Evolutionary conservation across 2,888 invertebrate species (phyloP).

Genomic region (Macrosoma leucophasiata): DNA sequence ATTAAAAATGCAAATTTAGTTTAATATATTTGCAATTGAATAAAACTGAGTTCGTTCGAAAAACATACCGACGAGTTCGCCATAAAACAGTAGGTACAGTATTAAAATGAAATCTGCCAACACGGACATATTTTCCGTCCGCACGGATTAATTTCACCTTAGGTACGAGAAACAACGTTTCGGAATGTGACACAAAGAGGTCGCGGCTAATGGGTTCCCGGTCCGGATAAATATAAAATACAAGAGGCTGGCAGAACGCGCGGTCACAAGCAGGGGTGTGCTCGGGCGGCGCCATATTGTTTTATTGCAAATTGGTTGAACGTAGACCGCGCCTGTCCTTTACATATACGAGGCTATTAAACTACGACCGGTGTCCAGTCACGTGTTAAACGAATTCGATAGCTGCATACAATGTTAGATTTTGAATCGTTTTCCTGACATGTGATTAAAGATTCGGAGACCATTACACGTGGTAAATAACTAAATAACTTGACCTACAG

Average conservation of each 20-base stretch:
- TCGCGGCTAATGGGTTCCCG: constrained; percentile 46
- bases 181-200: constrained; percentile 47
- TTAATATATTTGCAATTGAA: no score
- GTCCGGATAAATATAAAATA: constrained; percentile 41
- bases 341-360: constrained; percentile 74
- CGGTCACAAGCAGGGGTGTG: constrained; percentile 46
- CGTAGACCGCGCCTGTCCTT: constrained; percentile 70
- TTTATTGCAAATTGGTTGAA: constrained; percentile 76
- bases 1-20: no score
- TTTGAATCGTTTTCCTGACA: no score
- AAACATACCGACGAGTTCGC: no score
- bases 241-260: constrained; percentile 27
- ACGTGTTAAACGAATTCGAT: constrained; percentile 74
- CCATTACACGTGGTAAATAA: no score
- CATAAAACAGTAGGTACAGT: no score
- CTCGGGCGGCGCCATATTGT: constrained; percentile 62
- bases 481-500: no score
- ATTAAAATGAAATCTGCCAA: constrained; percentile 27
- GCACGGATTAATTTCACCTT: constrained; percentile 40
- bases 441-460: no score
- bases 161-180: constrained; percentile 34
- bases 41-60: no score
- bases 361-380: constrained; percentile 66
- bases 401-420: no score
- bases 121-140: constrained; percentile 30